Percentiles rank a stretch among this genome's conserved stretches.
Conservation (phyloP, 2,797 vertebrate species). For the Tinamus major region DNA sequence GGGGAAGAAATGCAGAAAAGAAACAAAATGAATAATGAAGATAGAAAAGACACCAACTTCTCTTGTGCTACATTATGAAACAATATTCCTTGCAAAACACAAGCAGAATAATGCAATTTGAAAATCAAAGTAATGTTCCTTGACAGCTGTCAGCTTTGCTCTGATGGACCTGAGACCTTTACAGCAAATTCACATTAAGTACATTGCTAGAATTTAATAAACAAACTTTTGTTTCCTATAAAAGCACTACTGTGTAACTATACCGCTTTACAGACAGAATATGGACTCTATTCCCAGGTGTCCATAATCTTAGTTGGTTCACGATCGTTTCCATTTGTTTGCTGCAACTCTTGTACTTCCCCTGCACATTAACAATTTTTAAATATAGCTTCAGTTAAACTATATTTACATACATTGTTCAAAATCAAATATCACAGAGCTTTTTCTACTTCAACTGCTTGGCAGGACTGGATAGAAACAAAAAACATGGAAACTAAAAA, state of each 20-base stretch:
- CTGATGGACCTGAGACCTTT: background rate
- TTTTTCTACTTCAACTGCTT: background rate
- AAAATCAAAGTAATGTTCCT: background rate
- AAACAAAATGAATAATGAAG: background rate
- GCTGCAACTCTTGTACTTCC: background rate
- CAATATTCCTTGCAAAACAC: background rate
- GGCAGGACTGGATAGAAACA: background rate
- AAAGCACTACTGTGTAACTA: background rate
- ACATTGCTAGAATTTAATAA: background rate
- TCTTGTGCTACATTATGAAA: background rate
- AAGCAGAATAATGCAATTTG: background rate
- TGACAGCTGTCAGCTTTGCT: background rate
- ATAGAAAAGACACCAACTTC: background rate
- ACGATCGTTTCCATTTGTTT: background rate
- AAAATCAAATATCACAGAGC: background rate
- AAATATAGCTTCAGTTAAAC: background rate
- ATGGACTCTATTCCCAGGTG: background rate
- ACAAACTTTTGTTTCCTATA: background rate
- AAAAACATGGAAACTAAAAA: background rate
- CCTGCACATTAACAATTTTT: background rate
- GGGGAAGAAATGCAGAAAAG: background rate
- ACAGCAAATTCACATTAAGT: background rate
- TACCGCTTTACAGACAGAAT: background rate
- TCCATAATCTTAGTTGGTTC: background rate
- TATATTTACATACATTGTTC: background rate